phyloP scores from a whole-genome alignment of 2,113 vertebrate species.

The Pterocles orientalis region DNA sequence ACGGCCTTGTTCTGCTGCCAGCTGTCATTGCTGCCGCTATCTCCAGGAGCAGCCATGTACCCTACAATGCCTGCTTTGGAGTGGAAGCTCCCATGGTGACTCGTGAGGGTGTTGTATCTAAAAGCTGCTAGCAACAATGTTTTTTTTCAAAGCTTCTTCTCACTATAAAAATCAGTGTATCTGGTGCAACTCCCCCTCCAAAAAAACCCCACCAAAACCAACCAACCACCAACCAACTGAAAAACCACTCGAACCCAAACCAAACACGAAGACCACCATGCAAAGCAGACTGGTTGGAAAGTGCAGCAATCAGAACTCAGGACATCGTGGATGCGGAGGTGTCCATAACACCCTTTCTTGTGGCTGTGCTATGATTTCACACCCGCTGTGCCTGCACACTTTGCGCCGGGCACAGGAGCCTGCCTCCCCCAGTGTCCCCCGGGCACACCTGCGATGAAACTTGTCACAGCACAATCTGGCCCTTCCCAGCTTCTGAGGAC shows the following conservation, averaged over 20 bases:
- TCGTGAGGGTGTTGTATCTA: background rate
- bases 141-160: background rate
- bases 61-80: background rate
- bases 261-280: background rate
- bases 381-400: background rate
- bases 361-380: fast-evolving
- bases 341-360: fast-evolving
- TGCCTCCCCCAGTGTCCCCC: too few species aligned
- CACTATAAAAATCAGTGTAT: background rate
- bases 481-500: background rate
- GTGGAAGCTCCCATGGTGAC: background rate
- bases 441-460: background rate
- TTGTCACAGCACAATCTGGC: fast-evolving
- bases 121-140: background rate
- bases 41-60: background rate
- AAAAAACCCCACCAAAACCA: background rate
- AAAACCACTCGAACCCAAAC: background rate
- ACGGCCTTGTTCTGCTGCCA: background rate
- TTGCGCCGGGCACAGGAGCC: background rate
- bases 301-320: fast-evolving
- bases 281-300: background rate
- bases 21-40: background rate
- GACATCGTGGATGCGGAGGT: background rate
- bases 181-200: fast-evolving
- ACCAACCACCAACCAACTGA: background rate